These are phyloP conservation scores for Griposia aprilina DNA, from an alignment of 2,888 invertebrate species.

Conservation along the genomic window DNA sequence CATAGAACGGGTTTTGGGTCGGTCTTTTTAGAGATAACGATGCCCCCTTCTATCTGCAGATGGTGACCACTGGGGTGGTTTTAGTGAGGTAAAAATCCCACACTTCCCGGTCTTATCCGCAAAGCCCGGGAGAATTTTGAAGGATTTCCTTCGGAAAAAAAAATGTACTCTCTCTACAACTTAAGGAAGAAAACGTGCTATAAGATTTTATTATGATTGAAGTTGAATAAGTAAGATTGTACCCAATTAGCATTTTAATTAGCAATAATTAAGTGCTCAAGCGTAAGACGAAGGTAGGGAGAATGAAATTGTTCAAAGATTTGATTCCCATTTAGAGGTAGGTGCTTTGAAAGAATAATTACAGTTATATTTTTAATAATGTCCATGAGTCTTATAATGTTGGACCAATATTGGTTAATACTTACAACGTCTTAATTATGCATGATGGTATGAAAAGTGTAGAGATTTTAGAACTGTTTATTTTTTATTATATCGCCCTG, in stretches of 20 bases:
- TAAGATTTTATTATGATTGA: constrained; percentile 43
- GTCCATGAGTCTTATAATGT: neutral
- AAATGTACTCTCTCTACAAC: neutral
- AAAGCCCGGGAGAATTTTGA: neutral
- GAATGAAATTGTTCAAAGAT: constrained; percentile 41
- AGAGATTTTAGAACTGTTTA: too few species aligned
- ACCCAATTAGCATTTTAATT: constrained; percentile 51
- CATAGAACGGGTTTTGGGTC: neutral
- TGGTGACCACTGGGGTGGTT: neutral
- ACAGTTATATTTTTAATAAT: constrained; percentile 32
- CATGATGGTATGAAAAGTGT: too few species aligned
- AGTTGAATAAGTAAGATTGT: constrained; percentile 32
- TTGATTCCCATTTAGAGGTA: constrained; percentile 33
- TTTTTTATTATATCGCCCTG: too few species aligned
- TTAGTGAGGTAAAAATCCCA: neutral
- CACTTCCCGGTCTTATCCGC: neutral
- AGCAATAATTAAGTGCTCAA: constrained; percentile 37
- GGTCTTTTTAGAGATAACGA: neutral
- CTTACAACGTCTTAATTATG: neutral
- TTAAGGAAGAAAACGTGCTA: neutral
- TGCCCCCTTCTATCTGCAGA: neutral
- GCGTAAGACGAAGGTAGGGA: constrained; percentile 20
- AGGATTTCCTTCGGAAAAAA: neutral
- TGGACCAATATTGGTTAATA: neutral
- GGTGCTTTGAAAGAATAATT: constrained; percentile 21